Percentiles rank a stretch among this genome's conserved stretches.
Conservation (phyloP, 2,888 invertebrate species). For the Campoplex capitator region DNA sequence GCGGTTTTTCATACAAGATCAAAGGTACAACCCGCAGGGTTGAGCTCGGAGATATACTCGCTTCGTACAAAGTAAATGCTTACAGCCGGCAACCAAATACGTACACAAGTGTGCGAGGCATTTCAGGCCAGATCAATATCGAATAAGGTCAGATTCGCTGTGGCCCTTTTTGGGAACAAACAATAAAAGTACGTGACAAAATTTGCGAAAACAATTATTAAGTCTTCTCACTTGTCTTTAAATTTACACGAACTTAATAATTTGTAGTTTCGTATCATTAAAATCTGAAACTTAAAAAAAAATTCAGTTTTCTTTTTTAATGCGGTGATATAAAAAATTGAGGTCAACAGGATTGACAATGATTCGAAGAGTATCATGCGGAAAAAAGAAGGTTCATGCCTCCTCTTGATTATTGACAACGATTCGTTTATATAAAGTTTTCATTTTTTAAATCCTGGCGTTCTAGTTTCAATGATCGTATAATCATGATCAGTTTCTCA, state of each 20-base stretch:
- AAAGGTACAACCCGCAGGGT: constrained; percentile 60
- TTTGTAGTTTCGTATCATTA: no score
- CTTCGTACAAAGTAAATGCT: constrained; percentile 52
- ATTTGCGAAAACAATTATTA: background rate
- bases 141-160: background rate
- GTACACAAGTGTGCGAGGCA: background rate
- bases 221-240: background rate
- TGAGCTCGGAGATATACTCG: constrained; percentile 20
- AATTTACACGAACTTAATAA: no score
- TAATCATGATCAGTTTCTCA: background rate
- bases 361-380: no score
- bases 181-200: background rate
- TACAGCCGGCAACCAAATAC: constrained; percentile 44
- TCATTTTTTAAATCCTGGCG: background rate
- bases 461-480: background rate
- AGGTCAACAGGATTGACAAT: no score
- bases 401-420: no score
- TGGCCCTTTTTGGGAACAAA: background rate
- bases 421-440: background rate
- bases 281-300: no score
- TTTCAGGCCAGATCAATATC: background rate
- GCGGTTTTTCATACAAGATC: constrained; percentile 58
- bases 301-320: no score
- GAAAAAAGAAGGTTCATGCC: no score
- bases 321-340: no score